A percentile compares a stretch with the other conserved stretches of the same genome.
These are phyloP conservation scores for Chlamydotis undulata DNA, from an alignment of 2,113 vertebrate species.

Conservation along the genomic window DNA sequence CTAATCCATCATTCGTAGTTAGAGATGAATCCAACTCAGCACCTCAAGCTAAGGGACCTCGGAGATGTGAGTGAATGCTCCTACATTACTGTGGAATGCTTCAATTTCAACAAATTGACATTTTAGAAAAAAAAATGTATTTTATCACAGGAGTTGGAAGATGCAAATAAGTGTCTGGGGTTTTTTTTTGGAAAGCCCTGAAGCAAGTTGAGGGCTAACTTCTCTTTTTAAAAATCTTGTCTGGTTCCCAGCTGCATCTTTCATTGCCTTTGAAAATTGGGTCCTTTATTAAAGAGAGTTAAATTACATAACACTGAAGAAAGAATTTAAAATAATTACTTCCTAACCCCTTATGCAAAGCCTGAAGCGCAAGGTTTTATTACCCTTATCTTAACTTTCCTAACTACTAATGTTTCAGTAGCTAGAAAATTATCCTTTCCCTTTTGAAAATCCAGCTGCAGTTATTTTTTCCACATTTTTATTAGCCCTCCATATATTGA, in stretches of 20 bases:
- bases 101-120: neutral
- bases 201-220: neutral
- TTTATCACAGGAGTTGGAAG: neutral
- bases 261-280: constrained; percentile 42
- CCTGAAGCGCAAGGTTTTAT: constrained; percentile 59
- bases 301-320: constrained; percentile 46
- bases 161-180: constrained; percentile 11
- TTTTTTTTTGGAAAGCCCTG: neutral
- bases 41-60: neutral
- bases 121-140: neutral
- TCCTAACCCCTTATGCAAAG: constrained; percentile 43
- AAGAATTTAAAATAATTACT: constrained; percentile 65
- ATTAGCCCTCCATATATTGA: constrained; percentile 29
- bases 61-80: neutral
- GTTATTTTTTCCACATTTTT: constrained; percentile 35
- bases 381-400: constrained; percentile 69
- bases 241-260: constrained; percentile 22
- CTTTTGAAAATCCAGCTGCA: constrained; percentile 13
- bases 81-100: neutral
- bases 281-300: constrained; percentile 60
- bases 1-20: neutral
- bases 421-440: neutral
- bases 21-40: neutral
- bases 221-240: neutral
- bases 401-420: constrained; percentile 53